These are phyloP conservation scores for Pao palembangensis DNA, from an alignment of 2,113 vertebrate genomes.

Conservation along the genomic window DNA sequence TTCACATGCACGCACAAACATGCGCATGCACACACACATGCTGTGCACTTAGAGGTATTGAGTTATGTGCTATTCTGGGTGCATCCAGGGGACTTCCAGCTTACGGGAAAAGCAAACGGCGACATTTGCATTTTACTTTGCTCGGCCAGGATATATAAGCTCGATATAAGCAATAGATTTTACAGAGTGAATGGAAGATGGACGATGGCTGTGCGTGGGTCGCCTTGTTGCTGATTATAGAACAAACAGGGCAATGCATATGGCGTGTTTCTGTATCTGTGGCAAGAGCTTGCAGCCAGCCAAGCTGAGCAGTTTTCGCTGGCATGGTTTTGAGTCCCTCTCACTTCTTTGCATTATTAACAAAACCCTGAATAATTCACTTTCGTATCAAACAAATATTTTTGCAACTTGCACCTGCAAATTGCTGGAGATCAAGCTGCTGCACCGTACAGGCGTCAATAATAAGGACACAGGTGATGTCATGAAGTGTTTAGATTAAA, in stretches of 20 bases:
- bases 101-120: constrained; percentile 36
- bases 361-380: constrained; percentile 85
- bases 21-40: constrained; percentile 5
- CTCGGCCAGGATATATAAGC: constrained; percentile 26
- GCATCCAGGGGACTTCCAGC: constrained; percentile 25
- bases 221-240: constrained; percentile 36
- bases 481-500: background rate
- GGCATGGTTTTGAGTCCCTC: constrained; percentile 71
- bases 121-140: constrained; percentile 40
- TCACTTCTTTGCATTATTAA: constrained; percentile 86
- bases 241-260: constrained; percentile 32
- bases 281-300: constrained; percentile 46
- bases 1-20: background rate
- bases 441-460: too few species aligned
- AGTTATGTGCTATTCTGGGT: constrained; percentile 32
- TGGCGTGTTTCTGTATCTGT: constrained; percentile 32
- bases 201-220: constrained; percentile 19
- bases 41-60: constrained; percentile 29
- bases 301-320: constrained; percentile 69
- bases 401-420: constrained; percentile 75
- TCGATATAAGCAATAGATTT: constrained; percentile 7
- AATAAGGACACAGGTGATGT: too few species aligned
- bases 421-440: constrained; percentile 36
- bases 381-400: constrained; percentile 80
- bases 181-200: constrained; percentile 18